Percentiles rank a stretch among this genome's conserved stretches.
These are phyloP conservation scores for Zaprionus tsacasi DNA, from an alignment of 1,140 invertebrate genomes.

Conservation along the genomic window DNA sequence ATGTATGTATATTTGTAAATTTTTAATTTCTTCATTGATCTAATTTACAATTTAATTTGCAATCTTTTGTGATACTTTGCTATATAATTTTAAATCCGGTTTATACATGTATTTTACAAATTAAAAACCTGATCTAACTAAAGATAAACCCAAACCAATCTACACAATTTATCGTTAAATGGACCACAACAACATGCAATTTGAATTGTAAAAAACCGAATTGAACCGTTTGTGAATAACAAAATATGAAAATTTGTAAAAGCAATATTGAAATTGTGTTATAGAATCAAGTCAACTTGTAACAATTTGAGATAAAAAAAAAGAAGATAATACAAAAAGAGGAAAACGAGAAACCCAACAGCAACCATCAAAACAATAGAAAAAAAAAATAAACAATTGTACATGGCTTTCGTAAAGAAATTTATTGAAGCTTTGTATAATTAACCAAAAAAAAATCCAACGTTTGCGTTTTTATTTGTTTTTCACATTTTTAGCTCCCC, in stretches of 20 bases:
- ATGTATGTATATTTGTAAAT: conserved; percentile 32
- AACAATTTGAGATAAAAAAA: conserved; percentile 64
- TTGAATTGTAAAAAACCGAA: conserved; percentile 55
- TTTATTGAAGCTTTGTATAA: conserved; percentile 79
- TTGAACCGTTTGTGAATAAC: conserved; percentile 34
- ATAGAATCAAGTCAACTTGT: conserved; percentile 67
- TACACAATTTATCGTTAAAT: conserved; percentile 34
- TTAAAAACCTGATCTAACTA: conserved; percentile 49
- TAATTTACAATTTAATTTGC: conserved; percentile 81
- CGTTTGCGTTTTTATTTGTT: conserved; percentile 70
- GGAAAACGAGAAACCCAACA: conserved; percentile 37
- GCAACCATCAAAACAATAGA: conserved; percentile 58
- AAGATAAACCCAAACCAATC: conserved; percentile 30
- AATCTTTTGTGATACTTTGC: conserved; percentile 83
- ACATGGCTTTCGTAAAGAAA: conserved; percentile 73
- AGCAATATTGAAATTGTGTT: conserved; percentile 75
- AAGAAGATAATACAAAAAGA: conserved; percentile 42
- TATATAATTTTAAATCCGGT: conserved; percentile 78
- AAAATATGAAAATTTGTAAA: conserved; percentile 56
- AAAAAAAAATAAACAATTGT: conserved; percentile 71
- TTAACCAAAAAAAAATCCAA: conserved; percentile 64
- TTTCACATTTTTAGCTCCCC: conserved; percentile 26
- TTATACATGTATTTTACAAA: conserved; percentile 51
- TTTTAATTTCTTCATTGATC: conserved; percentile 70
- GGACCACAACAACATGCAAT: conserved; percentile 40